Evolutionary conservation across 2,113 vertebrate genomes (phyloP).

Genomic region (Hyaena hyaena): DNA sequence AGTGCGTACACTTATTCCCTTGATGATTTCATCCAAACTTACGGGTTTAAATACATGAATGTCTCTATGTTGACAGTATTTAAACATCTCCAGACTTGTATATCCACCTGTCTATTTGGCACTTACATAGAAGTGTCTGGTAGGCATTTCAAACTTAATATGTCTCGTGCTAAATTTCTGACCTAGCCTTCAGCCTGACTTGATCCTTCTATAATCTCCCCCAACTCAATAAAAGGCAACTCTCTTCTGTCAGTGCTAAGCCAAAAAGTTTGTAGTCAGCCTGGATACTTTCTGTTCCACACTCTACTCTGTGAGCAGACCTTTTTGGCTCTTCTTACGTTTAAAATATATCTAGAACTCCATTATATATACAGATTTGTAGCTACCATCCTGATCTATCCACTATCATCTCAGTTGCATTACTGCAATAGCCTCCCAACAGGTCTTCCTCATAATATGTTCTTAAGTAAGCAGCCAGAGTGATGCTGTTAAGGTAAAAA

Average conservation of each 20-base stretch:
- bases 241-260: not conserved
- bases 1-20: not conserved
- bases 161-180: not conserved
- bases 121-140: not conserved
- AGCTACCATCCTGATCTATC: not conserved
- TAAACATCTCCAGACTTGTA: not conserved
- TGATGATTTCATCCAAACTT: slow-evolving; percentile 1
- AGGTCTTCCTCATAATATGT: not conserved
- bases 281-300: not conserved
- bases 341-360: slow-evolving; percentile 5
- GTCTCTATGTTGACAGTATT: not conserved
- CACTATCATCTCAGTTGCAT: not conserved
- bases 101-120: not conserved
- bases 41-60: not conserved
- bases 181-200: not conserved
- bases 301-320: not conserved
- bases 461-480: not conserved
- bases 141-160: not conserved
- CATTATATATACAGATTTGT: not conserved
- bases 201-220: not conserved
- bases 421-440: not conserved
- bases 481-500: slow-evolving; percentile 33
- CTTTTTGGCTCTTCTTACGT: not conserved
- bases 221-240: not conserved
- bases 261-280: not conserved